Conservation (phyloP, 1,140 invertebrate genomes). For the Dendrolimus punctatus region DNA sequence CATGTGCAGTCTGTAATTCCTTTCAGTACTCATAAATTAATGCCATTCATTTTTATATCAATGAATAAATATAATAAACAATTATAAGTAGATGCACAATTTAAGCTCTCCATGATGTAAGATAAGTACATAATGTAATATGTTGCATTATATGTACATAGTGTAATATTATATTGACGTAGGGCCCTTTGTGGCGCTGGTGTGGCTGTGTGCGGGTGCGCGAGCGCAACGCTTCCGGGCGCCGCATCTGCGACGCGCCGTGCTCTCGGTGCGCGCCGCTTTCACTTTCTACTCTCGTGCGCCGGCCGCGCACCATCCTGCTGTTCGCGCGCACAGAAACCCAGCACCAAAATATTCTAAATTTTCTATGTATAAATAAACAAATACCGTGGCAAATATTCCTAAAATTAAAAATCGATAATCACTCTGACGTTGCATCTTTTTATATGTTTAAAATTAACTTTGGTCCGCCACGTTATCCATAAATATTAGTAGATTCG, state of each 20-base stretch:
- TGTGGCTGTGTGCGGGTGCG: constrained; percentile 14
- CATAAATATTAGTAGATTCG: constrained; percentile 41
- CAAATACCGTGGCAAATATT: background rate
- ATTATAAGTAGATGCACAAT: too few species aligned
- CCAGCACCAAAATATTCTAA: constrained; percentile 45
- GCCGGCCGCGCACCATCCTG: constrained; percentile 41
- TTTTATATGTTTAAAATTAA: constrained; percentile 4
- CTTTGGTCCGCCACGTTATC: constrained; percentile 11
- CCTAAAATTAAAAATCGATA: background rate
- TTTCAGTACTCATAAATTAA: too few species aligned
- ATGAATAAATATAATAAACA: too few species aligned
- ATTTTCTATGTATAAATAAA: constrained; percentile 30
- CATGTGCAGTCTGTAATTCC: too few species aligned
- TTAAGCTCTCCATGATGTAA: too few species aligned
- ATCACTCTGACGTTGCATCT: background rate
- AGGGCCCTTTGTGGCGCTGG: constrained; percentile 44
- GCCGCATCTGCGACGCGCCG: constrained; percentile 55
- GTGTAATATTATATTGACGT: constrained; percentile 15
- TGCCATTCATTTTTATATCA: too few species aligned
- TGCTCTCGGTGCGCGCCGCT: constrained; percentile 30
- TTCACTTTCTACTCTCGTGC: constrained; percentile 63
- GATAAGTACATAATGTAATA: too few species aligned
- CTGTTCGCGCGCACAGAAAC: constrained; percentile 31
- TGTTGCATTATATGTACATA: background rate
- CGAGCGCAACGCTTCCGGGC: constrained; percentile 59